Conservation (phyloP, 2,797 vertebrate species). For the Furcifer pardalis region DNA sequence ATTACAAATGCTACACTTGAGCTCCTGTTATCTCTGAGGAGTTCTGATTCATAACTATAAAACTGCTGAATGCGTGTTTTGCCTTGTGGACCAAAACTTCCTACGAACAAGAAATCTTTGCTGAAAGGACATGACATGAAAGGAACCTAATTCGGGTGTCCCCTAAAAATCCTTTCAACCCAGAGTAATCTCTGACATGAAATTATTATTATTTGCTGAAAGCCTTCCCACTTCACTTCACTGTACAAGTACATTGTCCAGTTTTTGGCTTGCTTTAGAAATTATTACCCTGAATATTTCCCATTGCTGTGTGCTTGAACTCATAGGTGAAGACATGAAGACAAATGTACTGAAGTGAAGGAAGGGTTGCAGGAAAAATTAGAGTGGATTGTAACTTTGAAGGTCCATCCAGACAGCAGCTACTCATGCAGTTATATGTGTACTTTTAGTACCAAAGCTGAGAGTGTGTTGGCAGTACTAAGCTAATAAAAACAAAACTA, state of each 20-base stretch:
- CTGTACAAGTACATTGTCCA: neutral
- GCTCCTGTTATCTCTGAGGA: neutral
- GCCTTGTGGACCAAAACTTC: neutral
- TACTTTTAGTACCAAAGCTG: neutral
- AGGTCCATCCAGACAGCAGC: neutral
- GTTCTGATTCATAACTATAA: neutral
- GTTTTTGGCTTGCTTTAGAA: neutral
- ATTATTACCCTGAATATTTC: neutral
- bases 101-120: neutral
- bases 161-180: no score
- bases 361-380: neutral
- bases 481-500: neutral
- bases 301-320: neutral
- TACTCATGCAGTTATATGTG: neutral
- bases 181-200: no score
- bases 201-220: no score
- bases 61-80: neutral
- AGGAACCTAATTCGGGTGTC: no score
- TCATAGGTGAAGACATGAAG: neutral
- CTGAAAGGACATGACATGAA: no score
- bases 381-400: neutral
- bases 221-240: neutral
- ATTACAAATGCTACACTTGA: neutral
- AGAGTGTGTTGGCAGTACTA: neutral
- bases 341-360: neutral